Base-by-base conservation (phyloP, 2,888 invertebrate genomes). In the Dryococelus australis region DNA sequence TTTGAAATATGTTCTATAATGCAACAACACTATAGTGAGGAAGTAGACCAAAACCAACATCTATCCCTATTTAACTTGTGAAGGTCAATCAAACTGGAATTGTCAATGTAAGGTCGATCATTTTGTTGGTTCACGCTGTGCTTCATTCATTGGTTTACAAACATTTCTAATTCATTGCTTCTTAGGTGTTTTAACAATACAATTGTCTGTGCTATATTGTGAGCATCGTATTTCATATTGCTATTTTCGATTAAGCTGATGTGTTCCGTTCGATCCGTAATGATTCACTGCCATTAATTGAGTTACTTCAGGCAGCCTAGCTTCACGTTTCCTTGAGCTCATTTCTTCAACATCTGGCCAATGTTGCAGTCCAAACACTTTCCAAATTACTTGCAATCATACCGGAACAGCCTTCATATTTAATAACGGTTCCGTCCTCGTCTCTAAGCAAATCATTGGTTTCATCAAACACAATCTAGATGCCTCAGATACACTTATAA, bases 301-400 rank as follows among this genome's bases (percentile, higher is more conserved):
- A n/a, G n/a, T n/a, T 80, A 80, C 80, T 80, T 80, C 13, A n/a
- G n/a, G 28, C 80, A 80, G n/a, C 80, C 26, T 80, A 80, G 24
- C 80, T 80, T 80, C 0, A 5, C n/a, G 10, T 80, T n/a, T 80
- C 24, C 28, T 28, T 80, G 26, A 28, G 6, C 12, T 3, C 35
- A 28, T n/a, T 12, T 79, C 79, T 79, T 79, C 10, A 79, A 79
- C 24, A 79, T 80, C 28, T 28, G n/a, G n/a, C 80, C 80, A 80
- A 10, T 80, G 27, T 27, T 28, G 28, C n/a, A 27, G 80, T 80
- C 27, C 27, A 13, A 13, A 27, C 80, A 0, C 80, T 80, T 80
- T 80, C 28, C 12, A 80, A 9, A 27, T 80, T 80, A 2, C 28
- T n/a, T 28, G 28, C 80, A 80, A 13, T 4, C 8, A n/a, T 28